Base-by-base conservation (phyloP, 2,888 invertebrate species). In the Trypoxylon attenuatum region DNA sequence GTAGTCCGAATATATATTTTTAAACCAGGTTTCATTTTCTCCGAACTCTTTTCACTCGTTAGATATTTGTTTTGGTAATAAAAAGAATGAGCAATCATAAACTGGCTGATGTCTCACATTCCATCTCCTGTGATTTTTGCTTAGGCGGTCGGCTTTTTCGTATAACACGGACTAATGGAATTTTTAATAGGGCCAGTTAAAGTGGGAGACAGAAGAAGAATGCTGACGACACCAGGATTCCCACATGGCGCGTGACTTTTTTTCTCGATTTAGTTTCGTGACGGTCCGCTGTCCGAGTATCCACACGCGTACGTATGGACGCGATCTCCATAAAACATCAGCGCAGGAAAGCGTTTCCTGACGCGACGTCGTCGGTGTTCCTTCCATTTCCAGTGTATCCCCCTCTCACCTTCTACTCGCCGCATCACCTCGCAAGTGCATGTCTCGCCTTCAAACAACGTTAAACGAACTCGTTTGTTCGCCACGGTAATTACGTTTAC, bases 251-350 rank as follows among this genome's bases (percentile, higher is more conserved):
- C 72, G 39, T 56, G 39, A 71, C 10, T 54, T 53, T 41, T 54
- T 66, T 18, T 10, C 23, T n/a, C 15, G 29, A 54, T 23, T 60
- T 22, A 38, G 42, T 57, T 68, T 75, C 64, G 51, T 69, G 51
- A 43, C 25, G 43, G 42, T 27, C 46, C 46, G 22, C 18, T 67
- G 38, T 52, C 25, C 42, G 41, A 2, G n/a, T 6, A 10, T 6
- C 33, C n/a, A 5, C 33, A 29, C n/a, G n/a, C n/a, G n/a, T n/a
- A 29, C 6, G 29, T 10, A 13, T 33, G 49, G 23, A 71, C 69
- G 68, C 51, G 75, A 58, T 78, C 79, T 81, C 77, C 75, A 79
- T 78, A 78, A 80, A 81, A 78, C 76, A 80, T 78, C 72, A 74
- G 70, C n/a, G n/a, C 43, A 76, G 65, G 71, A 76, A 79, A 79